Conservation (phyloP, 2,797 vertebrate species). For the Parambassis ranga region DNA sequence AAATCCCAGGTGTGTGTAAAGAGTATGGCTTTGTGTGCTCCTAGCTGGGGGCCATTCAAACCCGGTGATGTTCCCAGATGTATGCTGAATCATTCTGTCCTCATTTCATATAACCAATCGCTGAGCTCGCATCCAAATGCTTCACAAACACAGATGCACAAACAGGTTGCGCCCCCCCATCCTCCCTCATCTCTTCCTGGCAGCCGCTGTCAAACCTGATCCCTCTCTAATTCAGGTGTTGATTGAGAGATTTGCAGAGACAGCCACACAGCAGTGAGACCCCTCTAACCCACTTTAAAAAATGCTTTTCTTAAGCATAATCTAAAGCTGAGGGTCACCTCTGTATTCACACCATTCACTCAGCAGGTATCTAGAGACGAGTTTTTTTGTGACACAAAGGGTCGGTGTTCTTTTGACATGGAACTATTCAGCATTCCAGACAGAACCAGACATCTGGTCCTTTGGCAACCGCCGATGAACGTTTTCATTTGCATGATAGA, state of each 20-base stretch:
- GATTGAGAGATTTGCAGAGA: conserved; percentile 52
- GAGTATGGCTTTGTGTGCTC: neutral
- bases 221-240: conserved; percentile 45
- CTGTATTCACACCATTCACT: neutral
- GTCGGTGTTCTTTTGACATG: conserved; percentile 28
- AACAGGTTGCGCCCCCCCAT: neutral
- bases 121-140: neutral
- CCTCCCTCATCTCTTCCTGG: neutral
- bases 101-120: neutral
- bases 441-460: conserved; percentile 4
- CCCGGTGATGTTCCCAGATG: neutral
- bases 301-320: conserved; percentile 7
- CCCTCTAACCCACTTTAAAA: too few relatives aligned
- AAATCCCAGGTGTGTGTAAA: neutral
- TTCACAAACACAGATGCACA: conserved; percentile 8
- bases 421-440: conserved; percentile 40
- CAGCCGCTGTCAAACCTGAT: conserved; percentile 40
- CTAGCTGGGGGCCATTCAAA: neutral
- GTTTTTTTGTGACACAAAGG: conserved; percentile 24
- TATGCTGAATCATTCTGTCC: neutral
- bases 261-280: conserved; percentile 32
- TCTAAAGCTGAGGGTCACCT: conserved; percentile 21
- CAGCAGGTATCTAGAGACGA: conserved; percentile 25
- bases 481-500: conserved; percentile 59
- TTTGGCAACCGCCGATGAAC: conserved; percentile 2